Base-by-base conservation (phyloP, 2,113 vertebrate species). In the Holacanthus passer region DNA sequence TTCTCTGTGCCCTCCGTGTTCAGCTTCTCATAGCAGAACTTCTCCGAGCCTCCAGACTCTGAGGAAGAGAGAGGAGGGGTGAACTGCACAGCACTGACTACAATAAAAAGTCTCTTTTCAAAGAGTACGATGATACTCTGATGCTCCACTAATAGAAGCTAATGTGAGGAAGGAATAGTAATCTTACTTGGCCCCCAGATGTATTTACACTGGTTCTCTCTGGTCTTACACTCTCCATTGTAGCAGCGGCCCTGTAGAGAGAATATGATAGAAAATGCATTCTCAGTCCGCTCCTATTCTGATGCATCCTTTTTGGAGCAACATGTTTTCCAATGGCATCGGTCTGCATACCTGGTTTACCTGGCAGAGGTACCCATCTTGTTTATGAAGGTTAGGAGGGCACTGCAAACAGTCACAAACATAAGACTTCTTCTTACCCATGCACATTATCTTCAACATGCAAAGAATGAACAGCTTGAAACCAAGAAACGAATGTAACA, bases 1-100 rank as follows among this genome's bases (percentile, higher is more conserved):
- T 99, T 99, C 91, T 97, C 97, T 0, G 98, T 98, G 53, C 98
- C 98, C 95, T 99, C 98, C 0, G 97, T 98, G 91, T 99, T 99
- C 77, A 99, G 95, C 91, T 98, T 99, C 88, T 99, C 98, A 10
- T 99, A 99, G 93, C 98, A 99, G 92, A 98, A 97, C 92, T 99
- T 99, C 93, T 99, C 98, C 0, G 98, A 99, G 7, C 96, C 96
- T 43, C 95, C 95, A 67, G 98, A 96, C 92, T 97, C 98, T 99
- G 92, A 89, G 27, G 24, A n/a, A n/a, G 35, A 79, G 20, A 88
- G 43, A 69, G 7, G n/a, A 70, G 7, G 10, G n/a, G 22, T 39
- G 59, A 87, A 77, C 37, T 48, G 37, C n/a, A 77, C 50, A 53
- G 37, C 14, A 39, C 64, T 6, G 19, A 66, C 39, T 32, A 7